phyloP scores from a whole-genome alignment of 92 coral and sea anemone species.

The Scolanthus callimorphus region DNA sequence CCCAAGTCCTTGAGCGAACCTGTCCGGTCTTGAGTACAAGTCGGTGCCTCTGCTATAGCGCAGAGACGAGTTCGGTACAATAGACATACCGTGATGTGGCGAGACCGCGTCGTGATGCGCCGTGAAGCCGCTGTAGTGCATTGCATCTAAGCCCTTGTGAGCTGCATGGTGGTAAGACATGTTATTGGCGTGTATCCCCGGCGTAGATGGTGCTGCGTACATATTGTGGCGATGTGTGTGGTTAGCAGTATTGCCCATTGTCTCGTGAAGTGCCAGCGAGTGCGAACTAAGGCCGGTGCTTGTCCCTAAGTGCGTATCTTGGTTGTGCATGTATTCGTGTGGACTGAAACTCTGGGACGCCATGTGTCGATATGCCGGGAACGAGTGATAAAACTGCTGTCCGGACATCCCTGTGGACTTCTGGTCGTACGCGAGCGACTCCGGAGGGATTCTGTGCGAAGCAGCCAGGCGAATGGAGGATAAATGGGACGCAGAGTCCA shows the following conservation, averaged over 20 bases:
- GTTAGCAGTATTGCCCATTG: slow-evolving; percentile 79
- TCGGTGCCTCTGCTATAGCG: slow-evolving; percentile 71
- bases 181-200: slow-evolving; percentile 78
- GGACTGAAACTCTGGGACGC: slow-evolving; percentile 74
- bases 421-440: slow-evolving; percentile 80
- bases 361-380: slow-evolving; percentile 91
- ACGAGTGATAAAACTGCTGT: slow-evolving; percentile 93
- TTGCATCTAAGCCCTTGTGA: slow-evolving; percentile 80
- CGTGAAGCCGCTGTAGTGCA: slow-evolving; percentile 75
- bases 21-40: slow-evolving; percentile 64
- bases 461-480: slow-evolving; percentile 82
- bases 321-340: slow-evolving; percentile 83
- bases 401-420: slow-evolving; percentile 84
- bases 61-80: slow-evolving; percentile 59
- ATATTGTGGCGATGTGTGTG: slow-evolving; percentile 84
- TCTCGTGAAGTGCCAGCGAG: slow-evolving; percentile 78
- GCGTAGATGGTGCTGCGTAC: slow-evolving; percentile 72
- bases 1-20: slow-evolving; percentile 78
- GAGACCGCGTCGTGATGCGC: slow-evolving; percentile 74
- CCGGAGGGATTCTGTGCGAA: slow-evolving; percentile 68
- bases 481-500: slow-evolving; percentile 81
- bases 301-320: slow-evolving; percentile 84
- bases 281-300: slow-evolving; percentile 70
- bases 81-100: slow-evolving; percentile 86
- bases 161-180: slow-evolving; percentile 78